Percentiles rank a stretch among this genome's conserved stretches.
phyloP scores from a whole-genome alignment of 2,888 invertebrate genomes.

The Cephus pygmeus region DNA sequence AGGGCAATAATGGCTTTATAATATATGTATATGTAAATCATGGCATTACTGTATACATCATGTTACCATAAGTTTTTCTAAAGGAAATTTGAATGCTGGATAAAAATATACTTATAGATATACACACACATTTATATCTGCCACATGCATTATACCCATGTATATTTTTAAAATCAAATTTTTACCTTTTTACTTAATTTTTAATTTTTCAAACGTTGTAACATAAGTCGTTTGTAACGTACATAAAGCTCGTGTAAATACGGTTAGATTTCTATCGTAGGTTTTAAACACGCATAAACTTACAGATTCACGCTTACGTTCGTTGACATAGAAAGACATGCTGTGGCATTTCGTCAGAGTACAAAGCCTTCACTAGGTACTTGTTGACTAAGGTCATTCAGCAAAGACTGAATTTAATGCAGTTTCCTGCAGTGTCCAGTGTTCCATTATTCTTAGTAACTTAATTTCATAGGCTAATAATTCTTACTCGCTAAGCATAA shows the following conservation, averaged over 20 bases:
- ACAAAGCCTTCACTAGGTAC: neutral
- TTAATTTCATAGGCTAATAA: neutral
- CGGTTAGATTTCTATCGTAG: neutral
- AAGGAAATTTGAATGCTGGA: too few species aligned
- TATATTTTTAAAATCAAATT: neutral
- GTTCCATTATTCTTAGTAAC: neutral
- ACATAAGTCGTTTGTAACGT: neutral
- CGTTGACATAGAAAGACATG: neutral
- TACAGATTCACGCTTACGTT: neutral
- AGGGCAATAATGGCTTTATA: too few species aligned
- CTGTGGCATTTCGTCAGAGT: neutral
- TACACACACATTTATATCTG: too few species aligned
- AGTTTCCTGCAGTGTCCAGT: neutral
- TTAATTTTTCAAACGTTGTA: too few species aligned
- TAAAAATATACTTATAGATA: too few species aligned
- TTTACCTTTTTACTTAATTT: too few species aligned
- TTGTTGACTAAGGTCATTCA: neutral
- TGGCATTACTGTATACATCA: too few species aligned
- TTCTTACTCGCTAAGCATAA: neutral
- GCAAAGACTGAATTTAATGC: neutral
- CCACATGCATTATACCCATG: neutral
- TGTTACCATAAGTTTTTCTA: too few species aligned
- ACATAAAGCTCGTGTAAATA: neutral
- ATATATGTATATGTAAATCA: too few species aligned
- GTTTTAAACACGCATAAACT: neutral